phyloP scores from a whole-genome alignment of 1,140 invertebrate genomes.

The Pseudachorutes palmiensis region DNA sequence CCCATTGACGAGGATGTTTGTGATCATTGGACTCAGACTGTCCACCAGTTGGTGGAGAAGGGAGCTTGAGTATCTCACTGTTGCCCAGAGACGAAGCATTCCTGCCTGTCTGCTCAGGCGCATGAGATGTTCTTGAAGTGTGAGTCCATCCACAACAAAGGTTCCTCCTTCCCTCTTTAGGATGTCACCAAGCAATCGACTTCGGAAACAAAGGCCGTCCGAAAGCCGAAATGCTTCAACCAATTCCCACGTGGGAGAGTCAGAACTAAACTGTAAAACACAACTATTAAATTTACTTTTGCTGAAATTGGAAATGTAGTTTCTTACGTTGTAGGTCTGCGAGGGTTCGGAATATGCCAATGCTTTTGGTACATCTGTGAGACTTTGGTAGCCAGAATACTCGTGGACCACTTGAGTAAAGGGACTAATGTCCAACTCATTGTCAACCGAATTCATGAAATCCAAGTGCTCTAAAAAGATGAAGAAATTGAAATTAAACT shows the following conservation, averaged over 20 bases:
- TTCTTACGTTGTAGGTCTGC: conserved; percentile 52
- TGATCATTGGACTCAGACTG: conserved; percentile 95
- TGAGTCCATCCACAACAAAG: conserved; percentile 59
- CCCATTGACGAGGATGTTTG: conserved; percentile 89
- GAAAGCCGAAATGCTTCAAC: conserved; percentile 59
- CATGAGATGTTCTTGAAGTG: conserved; percentile 64
- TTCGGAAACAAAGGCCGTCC: conserved; percentile 65
- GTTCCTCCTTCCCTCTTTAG: conserved; percentile 70
- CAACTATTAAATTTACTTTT: no score
- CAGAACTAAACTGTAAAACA: conserved; percentile 7
- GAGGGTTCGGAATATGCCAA: conserved; percentile 60
- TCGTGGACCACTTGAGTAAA: conserved; percentile 85
- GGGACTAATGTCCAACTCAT: conserved; percentile 62
- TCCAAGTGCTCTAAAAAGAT: conserved; percentile 76
- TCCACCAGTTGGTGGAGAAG: conserved; percentile 89
- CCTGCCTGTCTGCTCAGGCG: conserved; percentile 78
- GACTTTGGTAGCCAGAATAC: conserved; percentile 88
- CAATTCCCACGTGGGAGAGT: conserved; percentile 57
- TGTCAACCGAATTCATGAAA: conserved; percentile 72
- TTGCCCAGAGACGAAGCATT: conserved; percentile 79
- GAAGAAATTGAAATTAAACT: conserved; percentile 12
- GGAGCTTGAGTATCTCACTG: conserved; percentile 87
- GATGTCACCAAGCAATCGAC: conserved; percentile 76
- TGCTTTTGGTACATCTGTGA: conserved; percentile 89
- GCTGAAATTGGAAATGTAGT: background rate